Conservation (phyloP, 2,888 invertebrate genomes). For the Zygaena filipendulae region DNA sequence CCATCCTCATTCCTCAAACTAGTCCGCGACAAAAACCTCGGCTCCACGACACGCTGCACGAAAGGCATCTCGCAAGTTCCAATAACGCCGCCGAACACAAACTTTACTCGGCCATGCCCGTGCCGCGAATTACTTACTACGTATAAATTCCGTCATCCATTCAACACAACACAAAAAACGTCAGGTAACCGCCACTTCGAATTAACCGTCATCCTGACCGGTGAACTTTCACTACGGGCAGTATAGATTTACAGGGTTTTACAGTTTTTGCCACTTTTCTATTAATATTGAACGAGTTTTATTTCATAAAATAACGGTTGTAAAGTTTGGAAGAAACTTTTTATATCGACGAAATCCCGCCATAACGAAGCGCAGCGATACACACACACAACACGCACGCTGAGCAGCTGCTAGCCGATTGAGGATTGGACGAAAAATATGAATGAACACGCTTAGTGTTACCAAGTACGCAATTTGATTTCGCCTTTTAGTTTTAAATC, state of each 20-base stretch:
- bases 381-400: slow-evolving; percentile 19
- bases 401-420: slow-evolving; percentile 44
- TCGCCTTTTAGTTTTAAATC: too few species aligned
- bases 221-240: slow-evolving; percentile 46
- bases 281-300: slow-evolving; percentile 24
- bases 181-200: slow-evolving; percentile 69
- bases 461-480: slow-evolving; percentile 22
- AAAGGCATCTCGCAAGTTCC: slow-evolving; percentile 83
- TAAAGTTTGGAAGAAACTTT: slow-evolving; percentile 55
- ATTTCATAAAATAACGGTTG: slow-evolving; percentile 27
- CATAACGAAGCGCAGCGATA: slow-evolving; percentile 28
- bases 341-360: slow-evolving; percentile 52
- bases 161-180: slow-evolving; percentile 68
- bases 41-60: slow-evolving; percentile 85
- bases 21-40: slow-evolving; percentile 80
- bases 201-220: slow-evolving; percentile 65
- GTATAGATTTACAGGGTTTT: slow-evolving; percentile 22
- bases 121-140: slow-evolving; percentile 55
- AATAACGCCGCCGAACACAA: slow-evolving; percentile 29
- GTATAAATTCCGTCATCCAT: slow-evolving; percentile 59
- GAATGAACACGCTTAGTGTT: slow-evolving; percentile 20
- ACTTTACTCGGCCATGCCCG: slow-evolving; percentile 59
- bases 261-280: slow-evolving; percentile 25
- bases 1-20: slow-evolving; percentile 71
- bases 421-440: slow-evolving; percentile 26